phyloP scores from a whole-genome alignment of 2,113 vertebrate genomes.

The Platycercus adscitus region DNA sequence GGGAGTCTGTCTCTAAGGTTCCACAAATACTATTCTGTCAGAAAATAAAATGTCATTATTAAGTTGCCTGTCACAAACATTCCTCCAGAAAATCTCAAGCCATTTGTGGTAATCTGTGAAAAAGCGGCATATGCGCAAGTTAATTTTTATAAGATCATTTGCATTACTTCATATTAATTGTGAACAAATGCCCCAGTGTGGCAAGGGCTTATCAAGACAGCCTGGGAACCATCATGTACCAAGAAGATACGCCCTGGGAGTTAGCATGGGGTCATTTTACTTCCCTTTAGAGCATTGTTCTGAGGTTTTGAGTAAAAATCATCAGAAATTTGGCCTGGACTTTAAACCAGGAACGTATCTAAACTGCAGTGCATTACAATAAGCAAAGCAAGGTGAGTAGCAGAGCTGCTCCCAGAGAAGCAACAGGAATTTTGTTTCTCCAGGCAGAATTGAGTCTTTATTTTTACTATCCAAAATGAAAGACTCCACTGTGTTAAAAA shows the following conservation, averaged over 20 bases:
- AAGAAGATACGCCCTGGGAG: rapidly evolving
- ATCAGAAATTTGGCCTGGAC: background rate
- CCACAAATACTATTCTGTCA: background rate
- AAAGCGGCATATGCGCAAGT: background rate
- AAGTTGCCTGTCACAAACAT: background rate
- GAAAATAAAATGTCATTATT: background rate
- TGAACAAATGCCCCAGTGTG: background rate
- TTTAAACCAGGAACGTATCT: background rate
- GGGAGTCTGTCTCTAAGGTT: background rate
- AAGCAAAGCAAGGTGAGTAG: background rate
- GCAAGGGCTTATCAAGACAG: background rate
- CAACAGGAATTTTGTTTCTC: background rate
- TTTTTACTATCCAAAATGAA: background rate
- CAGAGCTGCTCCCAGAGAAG: background rate
- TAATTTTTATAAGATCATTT: background rate
- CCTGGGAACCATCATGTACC: background rate
- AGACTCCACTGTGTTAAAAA: background rate
- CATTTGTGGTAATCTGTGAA: background rate
- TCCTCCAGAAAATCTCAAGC: background rate
- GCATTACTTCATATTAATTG: background rate
- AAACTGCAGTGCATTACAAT: rapidly evolving
- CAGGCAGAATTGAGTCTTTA: background rate
- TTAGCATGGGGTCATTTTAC: background rate
- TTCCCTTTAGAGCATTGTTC: background rate
- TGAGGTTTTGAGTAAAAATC: background rate